These are phyloP conservation scores for Diachasma alloeum DNA, from an alignment of 1,140 invertebrate species.

Conservation along the genomic window DNA sequence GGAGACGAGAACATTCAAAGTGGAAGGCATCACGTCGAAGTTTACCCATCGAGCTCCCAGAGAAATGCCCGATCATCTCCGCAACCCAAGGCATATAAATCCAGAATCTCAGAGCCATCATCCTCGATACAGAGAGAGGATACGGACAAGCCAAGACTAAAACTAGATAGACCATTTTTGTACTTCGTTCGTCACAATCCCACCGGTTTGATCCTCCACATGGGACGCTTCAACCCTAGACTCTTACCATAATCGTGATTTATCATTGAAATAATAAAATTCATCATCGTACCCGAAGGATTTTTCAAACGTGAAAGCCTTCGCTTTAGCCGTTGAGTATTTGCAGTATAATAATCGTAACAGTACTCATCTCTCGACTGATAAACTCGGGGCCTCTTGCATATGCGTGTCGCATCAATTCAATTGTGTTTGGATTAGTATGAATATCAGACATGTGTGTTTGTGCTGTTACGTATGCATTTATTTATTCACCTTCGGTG, in stretches of 20 bases:
- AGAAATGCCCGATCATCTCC: slow-evolving; percentile 48
- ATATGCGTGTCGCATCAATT: no score
- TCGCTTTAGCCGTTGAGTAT: no score
- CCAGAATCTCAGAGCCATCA: slow-evolving; percentile 1
- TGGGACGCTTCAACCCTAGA: slow-evolving; percentile 85
- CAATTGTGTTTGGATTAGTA: not conserved
- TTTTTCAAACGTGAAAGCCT: no score
- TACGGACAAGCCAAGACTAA: slow-evolving; percentile 74
- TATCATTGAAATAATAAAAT: not conserved
- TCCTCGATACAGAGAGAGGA: slow-evolving; percentile 51
- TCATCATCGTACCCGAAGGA: no score
- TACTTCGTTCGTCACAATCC: slow-evolving; percentile 88
- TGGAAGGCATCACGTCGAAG: slow-evolving; percentile 79
- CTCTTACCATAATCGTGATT: slow-evolving; percentile 69
- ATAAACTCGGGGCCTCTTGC: no score
- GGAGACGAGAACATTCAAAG: slow-evolving; percentile 74
- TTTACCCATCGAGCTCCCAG: slow-evolving; percentile 75
- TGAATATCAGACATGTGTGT: not conserved
- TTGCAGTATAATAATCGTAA: no score
- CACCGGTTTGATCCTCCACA: slow-evolving; percentile 84
- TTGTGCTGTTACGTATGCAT: not conserved
- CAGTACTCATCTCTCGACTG: no score
- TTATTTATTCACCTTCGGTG: not conserved
- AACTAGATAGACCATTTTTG: slow-evolving; percentile 85
- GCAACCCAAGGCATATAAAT: not conserved